phyloP scores from a whole-genome alignment of 2,888 invertebrate genomes.

The Spialia ferax region DNA sequence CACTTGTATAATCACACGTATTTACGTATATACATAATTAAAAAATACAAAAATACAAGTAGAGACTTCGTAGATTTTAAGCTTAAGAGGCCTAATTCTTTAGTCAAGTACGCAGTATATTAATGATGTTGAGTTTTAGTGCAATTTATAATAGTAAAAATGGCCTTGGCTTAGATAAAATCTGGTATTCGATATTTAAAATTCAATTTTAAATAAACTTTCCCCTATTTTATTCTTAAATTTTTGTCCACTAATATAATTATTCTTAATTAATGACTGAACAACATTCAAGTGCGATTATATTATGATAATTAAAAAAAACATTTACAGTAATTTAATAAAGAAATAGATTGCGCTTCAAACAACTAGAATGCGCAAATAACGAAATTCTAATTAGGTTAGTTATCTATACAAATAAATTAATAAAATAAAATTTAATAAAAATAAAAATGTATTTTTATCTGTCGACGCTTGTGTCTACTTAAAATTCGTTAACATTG shows the following conservation, averaged over 20 bases:
- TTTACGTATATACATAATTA: too few species aligned
- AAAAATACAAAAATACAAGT: too few species aligned
- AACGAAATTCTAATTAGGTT: too few species aligned
- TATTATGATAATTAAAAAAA: constrained; percentile 15
- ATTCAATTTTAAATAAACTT: constrained; percentile 4
- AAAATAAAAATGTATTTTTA: too few species aligned
- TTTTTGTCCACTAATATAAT: constrained; percentile 18
- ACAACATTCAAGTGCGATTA: constrained; percentile 35
- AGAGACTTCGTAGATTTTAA: too few species aligned
- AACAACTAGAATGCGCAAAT: too few species aligned
- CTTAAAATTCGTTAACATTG: too few species aligned
- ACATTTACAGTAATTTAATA: constrained; percentile 23
- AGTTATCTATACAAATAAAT: too few species aligned
- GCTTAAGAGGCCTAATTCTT: too few species aligned
- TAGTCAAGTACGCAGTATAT: too few species aligned
- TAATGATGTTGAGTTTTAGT: not conserved
- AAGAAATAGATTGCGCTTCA: not conserved
- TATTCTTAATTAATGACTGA: constrained; percentile 26
- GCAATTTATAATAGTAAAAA: not conserved
- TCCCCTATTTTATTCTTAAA: constrained; percentile 7
- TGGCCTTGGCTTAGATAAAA: not conserved
- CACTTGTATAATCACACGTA: not conserved
- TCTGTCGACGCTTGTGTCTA: too few species aligned
- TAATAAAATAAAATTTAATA: too few species aligned
- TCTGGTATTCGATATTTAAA: not conserved